These are phyloP conservation scores for Tribolium castaneum DNA, from an alignment of 1,140 invertebrate genomes.

Conservation along the genomic window DNA sequence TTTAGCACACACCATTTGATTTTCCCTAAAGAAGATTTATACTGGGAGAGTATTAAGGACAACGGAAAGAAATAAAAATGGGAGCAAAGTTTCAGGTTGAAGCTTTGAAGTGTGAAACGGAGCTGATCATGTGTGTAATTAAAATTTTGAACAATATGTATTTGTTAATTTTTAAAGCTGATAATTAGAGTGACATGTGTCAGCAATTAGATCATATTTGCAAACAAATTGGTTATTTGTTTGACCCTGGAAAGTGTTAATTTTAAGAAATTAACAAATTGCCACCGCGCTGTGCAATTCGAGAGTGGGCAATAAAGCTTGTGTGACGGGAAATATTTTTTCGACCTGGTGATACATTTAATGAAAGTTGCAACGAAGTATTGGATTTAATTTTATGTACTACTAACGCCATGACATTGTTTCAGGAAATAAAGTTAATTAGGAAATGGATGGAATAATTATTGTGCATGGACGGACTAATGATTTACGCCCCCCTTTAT, in stretches of 20 bases:
- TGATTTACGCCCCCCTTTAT: slow-evolving; percentile 4
- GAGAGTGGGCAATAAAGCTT: slow-evolving; percentile 20
- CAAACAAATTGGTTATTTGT: slow-evolving; percentile 38
- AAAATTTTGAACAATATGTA: slow-evolving; percentile 3
- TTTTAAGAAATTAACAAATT: slow-evolving; percentile 33
- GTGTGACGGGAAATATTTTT: not conserved
- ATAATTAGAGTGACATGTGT: slow-evolving; percentile 25
- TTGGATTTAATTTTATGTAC: not conserved
- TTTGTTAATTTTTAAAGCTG: slow-evolving; percentile 35
- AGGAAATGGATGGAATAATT: slow-evolving; percentile 31
- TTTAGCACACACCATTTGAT: too few species aligned
- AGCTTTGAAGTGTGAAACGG: too few species aligned
- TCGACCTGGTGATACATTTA: not conserved
- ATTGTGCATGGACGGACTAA: not conserved
- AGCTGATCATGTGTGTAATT: not conserved
- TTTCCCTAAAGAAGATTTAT: too few species aligned
- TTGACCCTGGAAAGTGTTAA: slow-evolving; percentile 37
- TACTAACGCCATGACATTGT: not conserved
- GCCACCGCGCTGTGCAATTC: slow-evolving; percentile 7
- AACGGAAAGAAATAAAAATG: too few species aligned
- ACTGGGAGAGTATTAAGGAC: too few species aligned
- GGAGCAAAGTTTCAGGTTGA: too few species aligned
- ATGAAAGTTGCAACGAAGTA: not conserved
- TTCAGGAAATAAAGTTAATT: slow-evolving; percentile 20
- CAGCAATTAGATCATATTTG: slow-evolving; percentile 39